Evolutionary conservation across 2,113 vertebrate species (phyloP).

Genomic region (Loxodonta africana): DNA sequence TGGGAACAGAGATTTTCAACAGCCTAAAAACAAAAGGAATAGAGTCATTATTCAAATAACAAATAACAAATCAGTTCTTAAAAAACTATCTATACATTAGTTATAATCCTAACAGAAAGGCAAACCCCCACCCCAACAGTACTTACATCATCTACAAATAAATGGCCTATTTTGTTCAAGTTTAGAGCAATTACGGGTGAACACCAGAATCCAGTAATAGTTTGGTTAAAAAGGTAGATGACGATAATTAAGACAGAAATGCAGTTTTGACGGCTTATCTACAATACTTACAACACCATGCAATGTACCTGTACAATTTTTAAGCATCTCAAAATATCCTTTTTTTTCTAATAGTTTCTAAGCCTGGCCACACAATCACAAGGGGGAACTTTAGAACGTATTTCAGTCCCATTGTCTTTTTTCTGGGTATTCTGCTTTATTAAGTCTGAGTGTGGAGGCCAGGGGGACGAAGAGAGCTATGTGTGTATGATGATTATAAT

Average conservation of each 20-base stretch:
- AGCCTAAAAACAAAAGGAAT: conserved; percentile 85
- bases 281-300: not conserved
- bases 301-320: too few species aligned
- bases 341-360: not conserved
- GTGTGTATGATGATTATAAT: not conserved
- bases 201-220: too few species aligned
- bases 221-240: not conserved
- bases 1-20: conserved; percentile 93
- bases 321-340: not conserved
- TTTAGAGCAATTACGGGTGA: accelerated
- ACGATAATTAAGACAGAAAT: not conserved
- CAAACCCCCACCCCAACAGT: not conserved
- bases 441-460: not conserved
- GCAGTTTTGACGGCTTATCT: accelerated
- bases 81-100: not conserved
- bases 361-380: not conserved
- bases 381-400: not conserved
- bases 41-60: not conserved
- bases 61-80: not conserved
- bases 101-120: not conserved
- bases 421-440: not conserved
- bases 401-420: not conserved
- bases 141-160: not conserved
- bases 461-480: not conserved
- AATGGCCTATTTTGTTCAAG: not conserved